Evolutionary conservation across 2,113 vertebrate genomes (phyloP).

Genomic region (Tragulus kanchil): DNA sequence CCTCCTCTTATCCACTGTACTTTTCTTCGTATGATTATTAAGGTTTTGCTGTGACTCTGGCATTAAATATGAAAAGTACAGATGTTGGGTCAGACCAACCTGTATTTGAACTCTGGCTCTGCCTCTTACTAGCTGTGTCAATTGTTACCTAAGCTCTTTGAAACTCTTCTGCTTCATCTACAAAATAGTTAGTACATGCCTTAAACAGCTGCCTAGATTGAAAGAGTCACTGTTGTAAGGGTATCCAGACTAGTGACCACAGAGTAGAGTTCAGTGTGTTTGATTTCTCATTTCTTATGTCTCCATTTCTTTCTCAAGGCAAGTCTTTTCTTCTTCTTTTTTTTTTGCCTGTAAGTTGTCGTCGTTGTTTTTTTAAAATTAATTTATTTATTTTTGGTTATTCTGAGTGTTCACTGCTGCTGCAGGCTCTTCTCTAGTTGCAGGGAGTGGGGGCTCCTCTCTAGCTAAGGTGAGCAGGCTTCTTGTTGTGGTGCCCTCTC

Average conservation of each 20-base stretch:
- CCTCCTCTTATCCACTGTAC: conserved; percentile 10
- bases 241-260: neutral
- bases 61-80: conserved; percentile 36
- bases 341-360: no score
- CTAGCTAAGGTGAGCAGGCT: no score
- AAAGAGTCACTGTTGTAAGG: neutral
- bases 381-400: no score
- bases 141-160: conserved; percentile 49
- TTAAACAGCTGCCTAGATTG: neutral
- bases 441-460: no score
- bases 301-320: conserved; percentile 18
- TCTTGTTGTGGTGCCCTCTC: no score
- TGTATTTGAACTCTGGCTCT: neutral
- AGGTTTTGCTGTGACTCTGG: conserved; percentile 36
- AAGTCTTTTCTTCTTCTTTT: no score
- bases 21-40: conserved; percentile 18
- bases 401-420: no score
- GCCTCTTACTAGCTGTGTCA: neutral
- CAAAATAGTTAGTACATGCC: neutral
- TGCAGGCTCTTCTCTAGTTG: no score
- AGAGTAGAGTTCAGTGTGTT: neutral
- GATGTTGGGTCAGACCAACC: neutral
- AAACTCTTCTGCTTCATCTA: conserved; percentile 21
- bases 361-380: no score
- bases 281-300: neutral